phyloP scores from a whole-genome alignment of 2,113 vertebrate genomes.

The Psammodynastes pulverulentus region DNA sequence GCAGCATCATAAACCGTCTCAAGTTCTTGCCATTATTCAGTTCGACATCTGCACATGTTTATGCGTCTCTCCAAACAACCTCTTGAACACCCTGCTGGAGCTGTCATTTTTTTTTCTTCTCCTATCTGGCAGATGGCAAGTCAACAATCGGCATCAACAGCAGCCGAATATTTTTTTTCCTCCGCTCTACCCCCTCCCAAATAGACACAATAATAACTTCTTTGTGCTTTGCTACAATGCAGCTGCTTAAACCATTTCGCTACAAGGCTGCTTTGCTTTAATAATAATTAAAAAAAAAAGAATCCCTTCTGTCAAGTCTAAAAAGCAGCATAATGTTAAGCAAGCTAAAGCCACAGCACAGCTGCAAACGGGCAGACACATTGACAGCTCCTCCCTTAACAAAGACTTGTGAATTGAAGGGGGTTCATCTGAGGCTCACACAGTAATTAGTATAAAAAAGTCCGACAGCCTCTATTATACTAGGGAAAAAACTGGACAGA shows the following conservation, averaged over 20 bases:
- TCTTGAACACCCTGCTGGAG: slow-evolving; percentile 83
- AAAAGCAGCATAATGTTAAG: slow-evolving; percentile 85
- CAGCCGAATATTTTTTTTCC: slow-evolving; percentile 80
- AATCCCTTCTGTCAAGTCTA: slow-evolving; percentile 84
- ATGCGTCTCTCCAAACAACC: slow-evolving; percentile 83
- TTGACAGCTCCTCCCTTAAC: slow-evolving; percentile 84
- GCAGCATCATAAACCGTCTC: slow-evolving; percentile 85
- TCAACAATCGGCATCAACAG: slow-evolving; percentile 92
- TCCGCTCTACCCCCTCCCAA: slow-evolving; percentile 68
- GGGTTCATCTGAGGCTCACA: slow-evolving; percentile 83
- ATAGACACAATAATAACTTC: slow-evolving; percentile 91
- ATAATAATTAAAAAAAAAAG: slow-evolving; percentile 68
- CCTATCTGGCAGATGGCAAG: slow-evolving; percentile 96
- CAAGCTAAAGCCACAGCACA: slow-evolving; percentile 84
- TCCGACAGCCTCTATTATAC: slow-evolving; percentile 82
- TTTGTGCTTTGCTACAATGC: slow-evolving; percentile 89
- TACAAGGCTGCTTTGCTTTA: slow-evolving; percentile 83
- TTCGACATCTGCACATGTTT: slow-evolving; percentile 96
- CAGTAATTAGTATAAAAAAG: slow-evolving; percentile 84
- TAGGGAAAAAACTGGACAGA: slow-evolving; percentile 79
- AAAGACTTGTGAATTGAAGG: slow-evolving; percentile 83
- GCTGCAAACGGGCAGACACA: slow-evolving; percentile 83
- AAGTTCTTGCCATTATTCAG: slow-evolving; percentile 86
- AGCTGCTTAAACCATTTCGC: slow-evolving; percentile 87
- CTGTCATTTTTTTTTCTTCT: slow-evolving; percentile 85